Evolutionary conservation across 2,888 invertebrate species (phyloP).

Genomic region (Latheticus oryzae): DNA sequence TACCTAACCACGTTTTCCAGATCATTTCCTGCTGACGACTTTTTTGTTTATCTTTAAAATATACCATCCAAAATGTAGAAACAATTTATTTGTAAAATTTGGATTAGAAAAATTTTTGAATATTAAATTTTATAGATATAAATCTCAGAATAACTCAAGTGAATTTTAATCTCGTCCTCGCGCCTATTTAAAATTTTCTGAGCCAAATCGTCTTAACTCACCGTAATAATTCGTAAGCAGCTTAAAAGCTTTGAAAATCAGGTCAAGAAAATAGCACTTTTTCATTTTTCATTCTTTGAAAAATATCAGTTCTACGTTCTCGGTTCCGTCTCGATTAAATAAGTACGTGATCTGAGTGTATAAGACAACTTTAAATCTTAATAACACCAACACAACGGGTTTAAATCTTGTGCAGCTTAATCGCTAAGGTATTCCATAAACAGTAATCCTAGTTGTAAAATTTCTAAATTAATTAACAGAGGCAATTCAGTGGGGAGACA

Average conservation of each 20-base stretch:
- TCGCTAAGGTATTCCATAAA: slow-evolving; percentile 15
- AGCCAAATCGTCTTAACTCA: slow-evolving; percentile 9
- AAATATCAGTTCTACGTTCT: slow-evolving; percentile 45
- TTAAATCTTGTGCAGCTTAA: slow-evolving; percentile 24
- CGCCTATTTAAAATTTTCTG: slow-evolving; percentile 6
- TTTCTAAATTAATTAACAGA: slow-evolving; percentile 45
- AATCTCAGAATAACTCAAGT: too few relatives aligned
- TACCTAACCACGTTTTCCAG: too few relatives aligned
- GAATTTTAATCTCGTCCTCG: background rate
- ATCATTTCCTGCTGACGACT: too few relatives aligned
- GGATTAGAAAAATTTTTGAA: too few relatives aligned
- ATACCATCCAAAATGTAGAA: too few relatives aligned
- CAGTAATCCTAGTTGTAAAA: slow-evolving; percentile 40
- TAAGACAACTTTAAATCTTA: slow-evolving; percentile 38
- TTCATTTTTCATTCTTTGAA: slow-evolving; percentile 24
- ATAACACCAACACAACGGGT: slow-evolving; percentile 25
- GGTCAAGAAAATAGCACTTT: slow-evolving; percentile 27
- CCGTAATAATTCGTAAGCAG: slow-evolving; percentile 10
- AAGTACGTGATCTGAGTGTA: slow-evolving; percentile 36
- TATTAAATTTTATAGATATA: too few relatives aligned
- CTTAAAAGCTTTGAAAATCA: slow-evolving; percentile 19
- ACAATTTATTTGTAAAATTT: too few relatives aligned
- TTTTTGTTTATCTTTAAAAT: too few relatives aligned
- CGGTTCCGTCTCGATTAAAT: slow-evolving; percentile 46
- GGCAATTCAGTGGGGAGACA: slow-evolving; percentile 40